Percentiles rank a stretch among this genome's conserved stretches.
Evolutionary conservation across 2,797 vertebrate genomes (phyloP).

Genomic region (Pantherophis vulpinus): DNA sequence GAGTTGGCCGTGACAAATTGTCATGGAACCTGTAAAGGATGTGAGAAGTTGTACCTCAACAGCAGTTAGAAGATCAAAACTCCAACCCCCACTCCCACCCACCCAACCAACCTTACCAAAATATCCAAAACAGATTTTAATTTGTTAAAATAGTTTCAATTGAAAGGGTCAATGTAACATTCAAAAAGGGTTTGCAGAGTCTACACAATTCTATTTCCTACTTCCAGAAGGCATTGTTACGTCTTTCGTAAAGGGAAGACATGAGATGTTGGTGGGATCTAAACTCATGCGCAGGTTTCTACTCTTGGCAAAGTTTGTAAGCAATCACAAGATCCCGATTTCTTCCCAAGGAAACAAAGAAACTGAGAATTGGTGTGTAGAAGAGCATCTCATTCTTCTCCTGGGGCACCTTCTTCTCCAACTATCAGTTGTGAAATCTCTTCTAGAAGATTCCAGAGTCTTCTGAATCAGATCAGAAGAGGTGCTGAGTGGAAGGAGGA

Average conservation of each 20-base stretch:
- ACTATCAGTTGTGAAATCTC: background rate
- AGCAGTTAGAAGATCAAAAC: too few relatives aligned
- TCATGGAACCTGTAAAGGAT: too few relatives aligned
- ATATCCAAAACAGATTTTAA: too few relatives aligned
- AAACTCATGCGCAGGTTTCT: background rate
- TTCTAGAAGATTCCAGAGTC: background rate
- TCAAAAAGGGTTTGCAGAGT: too few relatives aligned
- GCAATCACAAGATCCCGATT: background rate
- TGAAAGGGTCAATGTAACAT: too few relatives aligned
- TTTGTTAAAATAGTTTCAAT: too few relatives aligned
- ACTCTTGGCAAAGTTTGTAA: background rate
- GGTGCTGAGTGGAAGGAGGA: background rate
- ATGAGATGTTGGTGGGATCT: background rate
- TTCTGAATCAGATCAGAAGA: background rate
- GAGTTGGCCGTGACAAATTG: too few relatives aligned
- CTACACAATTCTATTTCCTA: background rate
- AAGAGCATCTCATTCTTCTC: background rate
- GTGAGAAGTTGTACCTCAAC: too few relatives aligned
- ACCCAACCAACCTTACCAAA: too few relatives aligned
- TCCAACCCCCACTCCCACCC: too few relatives aligned
- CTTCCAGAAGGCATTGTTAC: constrained; percentile 1
- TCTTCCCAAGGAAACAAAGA: background rate
- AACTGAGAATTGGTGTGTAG: background rate
- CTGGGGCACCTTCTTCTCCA: background rate
- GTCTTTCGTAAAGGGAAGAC: constrained; percentile 47